These are phyloP conservation scores for Anolis apletophallus DNA, from an alignment of 2,797 vertebrate genomes.

Conservation along the genomic window DNA sequence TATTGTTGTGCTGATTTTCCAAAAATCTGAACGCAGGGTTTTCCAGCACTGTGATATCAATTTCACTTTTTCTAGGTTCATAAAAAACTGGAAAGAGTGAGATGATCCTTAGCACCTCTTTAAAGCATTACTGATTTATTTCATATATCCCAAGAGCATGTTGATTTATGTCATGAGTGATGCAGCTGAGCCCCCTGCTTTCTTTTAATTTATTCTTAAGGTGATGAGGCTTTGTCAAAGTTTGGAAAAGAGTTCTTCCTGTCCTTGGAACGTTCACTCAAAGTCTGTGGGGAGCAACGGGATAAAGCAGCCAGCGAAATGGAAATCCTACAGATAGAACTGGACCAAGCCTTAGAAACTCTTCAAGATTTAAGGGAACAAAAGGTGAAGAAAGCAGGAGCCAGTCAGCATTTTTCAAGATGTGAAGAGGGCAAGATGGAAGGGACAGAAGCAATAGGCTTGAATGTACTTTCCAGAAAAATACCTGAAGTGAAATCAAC, in stretches of 20 bases:
- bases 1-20: background rate
- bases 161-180: slow-evolving; percentile 47
- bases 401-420: slow-evolving; percentile 36
- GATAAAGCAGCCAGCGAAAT: slow-evolving; percentile 65
- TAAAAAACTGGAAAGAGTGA: background rate
- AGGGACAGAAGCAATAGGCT: background rate
- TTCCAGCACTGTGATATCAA: background rate
- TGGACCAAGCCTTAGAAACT: slow-evolving; percentile 58
- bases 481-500: slow-evolving; percentile 23
- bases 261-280: slow-evolving; percentile 61
- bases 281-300: slow-evolving; percentile 61
- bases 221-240: slow-evolving; percentile 64
- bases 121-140: slow-evolving; percentile 26
- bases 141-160: slow-evolving; percentile 48
- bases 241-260: slow-evolving; percentile 68
- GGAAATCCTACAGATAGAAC: slow-evolving; percentile 60
- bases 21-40: background rate
- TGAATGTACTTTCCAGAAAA: slow-evolving; percentile 23
- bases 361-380: slow-evolving; percentile 60
- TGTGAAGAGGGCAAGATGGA: slow-evolving; percentile 28
- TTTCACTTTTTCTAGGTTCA: background rate
- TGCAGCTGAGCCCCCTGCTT: background rate
- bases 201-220: slow-evolving; percentile 46
- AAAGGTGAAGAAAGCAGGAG: slow-evolving; percentile 46
- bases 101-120: slow-evolving; percentile 8